Conservation (phyloP, 2,888 invertebrate genomes). For the Eledone cirrhosa region DNA sequence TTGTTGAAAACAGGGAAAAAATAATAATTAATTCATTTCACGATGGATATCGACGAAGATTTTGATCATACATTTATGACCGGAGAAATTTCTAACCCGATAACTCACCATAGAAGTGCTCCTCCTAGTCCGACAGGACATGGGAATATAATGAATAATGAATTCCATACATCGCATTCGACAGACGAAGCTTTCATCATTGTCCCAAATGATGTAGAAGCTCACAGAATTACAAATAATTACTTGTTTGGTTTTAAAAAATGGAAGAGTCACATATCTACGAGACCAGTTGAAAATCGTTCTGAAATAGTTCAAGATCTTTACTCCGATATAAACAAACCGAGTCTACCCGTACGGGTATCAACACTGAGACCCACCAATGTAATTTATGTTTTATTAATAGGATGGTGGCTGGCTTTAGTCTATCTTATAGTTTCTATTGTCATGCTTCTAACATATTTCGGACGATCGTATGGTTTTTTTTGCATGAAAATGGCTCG, state of each 20-base stretch:
- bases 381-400: constrained; percentile 53
- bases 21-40: no score
- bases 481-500: constrained; percentile 47
- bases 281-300: constrained; percentile 53
- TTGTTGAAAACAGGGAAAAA: no score
- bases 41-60: no score
- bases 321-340: constrained; percentile 51
- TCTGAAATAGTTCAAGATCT: constrained; percentile 61
- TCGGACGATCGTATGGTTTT: constrained; percentile 57
- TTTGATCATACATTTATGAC: no score
- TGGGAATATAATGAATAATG: not conserved
- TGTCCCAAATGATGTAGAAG: constrained; percentile 51
- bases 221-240: constrained; percentile 57
- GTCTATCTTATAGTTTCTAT: constrained; percentile 52
- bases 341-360: constrained; percentile 43
- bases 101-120: constrained; percentile 8
- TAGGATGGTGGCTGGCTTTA: constrained; percentile 62
- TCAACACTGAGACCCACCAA: constrained; percentile 52
- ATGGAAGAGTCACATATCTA: constrained; percentile 64
- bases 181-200: constrained; percentile 22
- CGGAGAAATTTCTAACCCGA: no score
- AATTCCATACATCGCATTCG: constrained; percentile 3
- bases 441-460: constrained; percentile 52
- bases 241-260: constrained; percentile 63
- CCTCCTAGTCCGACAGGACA: constrained; percentile 12